Percentiles rank a stretch among this genome's conserved stretches.
phyloP scores from a whole-genome alignment of 2,113 vertebrate species.

The Hystrix brachyura region DNA sequence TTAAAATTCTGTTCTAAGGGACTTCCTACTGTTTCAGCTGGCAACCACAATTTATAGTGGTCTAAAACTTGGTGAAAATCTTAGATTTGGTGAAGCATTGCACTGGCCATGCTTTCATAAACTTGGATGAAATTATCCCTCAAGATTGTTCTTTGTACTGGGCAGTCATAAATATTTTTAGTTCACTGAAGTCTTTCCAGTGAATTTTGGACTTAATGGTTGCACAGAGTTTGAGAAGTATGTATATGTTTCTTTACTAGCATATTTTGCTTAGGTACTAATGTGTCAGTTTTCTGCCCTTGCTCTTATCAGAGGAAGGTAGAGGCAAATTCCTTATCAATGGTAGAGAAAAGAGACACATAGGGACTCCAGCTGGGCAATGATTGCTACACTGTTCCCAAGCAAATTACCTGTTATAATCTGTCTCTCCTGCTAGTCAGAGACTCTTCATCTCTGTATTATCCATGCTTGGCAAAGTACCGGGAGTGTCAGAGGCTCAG shows the following conservation, averaged over 20 bases:
- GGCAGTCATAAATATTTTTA: constrained; percentile 35
- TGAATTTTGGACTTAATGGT: not conserved
- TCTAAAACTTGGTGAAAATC: not conserved
- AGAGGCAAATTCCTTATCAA: not conserved
- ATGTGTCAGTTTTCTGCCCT: constrained; percentile 25
- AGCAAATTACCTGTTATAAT: not conserved
- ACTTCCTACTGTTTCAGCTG: not conserved
- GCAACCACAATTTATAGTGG: not conserved
- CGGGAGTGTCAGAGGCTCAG: not conserved
- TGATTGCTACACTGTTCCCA: not conserved
- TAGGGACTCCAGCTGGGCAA: not conserved
- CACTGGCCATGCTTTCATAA: not conserved
- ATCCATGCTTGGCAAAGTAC: not conserved
- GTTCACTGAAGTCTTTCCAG: not conserved
- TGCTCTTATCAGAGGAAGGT: not conserved
- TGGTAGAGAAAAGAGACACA: not conserved
- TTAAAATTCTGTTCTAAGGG: not conserved
- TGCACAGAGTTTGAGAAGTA: not conserved
- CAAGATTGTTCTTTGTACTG: not conserved
- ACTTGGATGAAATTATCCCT: constrained; percentile 10
- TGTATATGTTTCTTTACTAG: not conserved
- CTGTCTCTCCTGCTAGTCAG: not conserved
- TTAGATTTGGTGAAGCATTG: not conserved
- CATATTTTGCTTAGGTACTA: not conserved
- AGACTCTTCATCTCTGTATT: not conserved